phyloP scores from a whole-genome alignment of 2,113 vertebrate genomes.

The Nycticryphes semicollaris region DNA sequence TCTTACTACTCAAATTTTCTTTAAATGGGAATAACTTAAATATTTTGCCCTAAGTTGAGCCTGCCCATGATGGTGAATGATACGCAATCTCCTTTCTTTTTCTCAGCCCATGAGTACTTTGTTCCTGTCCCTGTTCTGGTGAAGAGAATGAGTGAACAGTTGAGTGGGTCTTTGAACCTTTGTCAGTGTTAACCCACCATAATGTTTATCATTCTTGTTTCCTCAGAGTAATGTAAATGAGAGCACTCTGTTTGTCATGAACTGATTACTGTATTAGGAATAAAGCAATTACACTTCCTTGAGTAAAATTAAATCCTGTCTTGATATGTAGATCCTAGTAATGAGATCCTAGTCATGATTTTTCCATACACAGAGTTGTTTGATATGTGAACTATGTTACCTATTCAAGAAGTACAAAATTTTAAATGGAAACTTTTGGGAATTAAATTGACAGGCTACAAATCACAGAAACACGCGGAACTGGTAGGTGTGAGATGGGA shows the following conservation, averaged over 20 bases:
- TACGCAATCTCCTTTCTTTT: not conserved
- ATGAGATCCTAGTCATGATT: not conserved
- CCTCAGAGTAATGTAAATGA: not conserved
- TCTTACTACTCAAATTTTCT: not conserved
- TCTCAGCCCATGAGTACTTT: not conserved
- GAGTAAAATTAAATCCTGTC: not conserved
- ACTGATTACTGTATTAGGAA: not conserved
- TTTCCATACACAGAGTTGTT: not conserved
- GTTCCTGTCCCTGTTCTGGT: not conserved
- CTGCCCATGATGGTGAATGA: not conserved
- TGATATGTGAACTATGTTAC: not conserved
- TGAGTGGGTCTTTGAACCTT: not conserved
- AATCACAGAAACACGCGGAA: not conserved
- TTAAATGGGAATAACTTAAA: not conserved
- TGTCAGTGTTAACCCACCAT: not conserved
- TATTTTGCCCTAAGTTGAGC: fast-evolving
- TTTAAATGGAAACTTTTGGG: not conserved
- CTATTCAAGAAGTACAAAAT: not conserved
- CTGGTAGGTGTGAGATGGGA: not conserved
- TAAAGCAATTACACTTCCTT: not conserved
- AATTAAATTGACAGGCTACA: not conserved
- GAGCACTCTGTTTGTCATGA: not conserved
- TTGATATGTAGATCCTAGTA: not conserved
- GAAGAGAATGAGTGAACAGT: not conserved
- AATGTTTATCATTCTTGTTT: not conserved